Evolutionary conservation across 2,113 vertebrate genomes (phyloP), one percentile per base, ranked within the genome.

Genomic region (Monopterus albus): DNA sequence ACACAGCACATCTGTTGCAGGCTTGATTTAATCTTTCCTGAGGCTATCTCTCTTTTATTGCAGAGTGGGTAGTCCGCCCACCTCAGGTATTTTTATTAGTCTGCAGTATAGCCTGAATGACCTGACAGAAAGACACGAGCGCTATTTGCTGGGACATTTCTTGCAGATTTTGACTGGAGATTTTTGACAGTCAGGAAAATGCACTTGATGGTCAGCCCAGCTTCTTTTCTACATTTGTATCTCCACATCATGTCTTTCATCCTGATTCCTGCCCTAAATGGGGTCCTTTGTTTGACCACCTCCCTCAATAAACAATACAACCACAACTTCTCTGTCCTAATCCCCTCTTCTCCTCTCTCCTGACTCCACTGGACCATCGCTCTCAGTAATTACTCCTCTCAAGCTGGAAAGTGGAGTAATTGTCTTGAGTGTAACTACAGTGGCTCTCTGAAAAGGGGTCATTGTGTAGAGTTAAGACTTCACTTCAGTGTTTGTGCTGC

Each of bases 341-440:
- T 85, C 85, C 78, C 69, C 71, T 72, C 75, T 55, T 50, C 76
- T 78, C 71, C 56, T 78, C 67, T 87, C 56, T 56, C 53, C 81
- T 72, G 76, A 78, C 75, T 84, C 72, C 75, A 72, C 74, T 74
- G 84, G 80, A 79, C 83, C 89, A 87, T 89, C 78, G 78, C 84
- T 87, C 83, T 72, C 66, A 79, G 88, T 93, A 93, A 94, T 93
- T 93, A 91, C 85, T 88, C 78, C 81, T 89, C 78, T 84, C 71
- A 63, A 85, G 84, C 86, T 78, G 74, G 75, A 89, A 89, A 92
- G 89, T 72, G 85, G 86, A 87, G 91, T 90, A 90, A 93, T 94
- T 94, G 92, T 89, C 85, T 77, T 84, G 70, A 86, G 86, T 88
- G 90, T 90, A 90, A 91, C 88, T 89, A 91, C 91, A 91, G 90